A percentile compares a stretch with the other conserved stretches of the same genome.
Evolutionary conservation across 2,113 vertebrate species (phyloP).

Genomic region (Aplodontia rufa): DNA sequence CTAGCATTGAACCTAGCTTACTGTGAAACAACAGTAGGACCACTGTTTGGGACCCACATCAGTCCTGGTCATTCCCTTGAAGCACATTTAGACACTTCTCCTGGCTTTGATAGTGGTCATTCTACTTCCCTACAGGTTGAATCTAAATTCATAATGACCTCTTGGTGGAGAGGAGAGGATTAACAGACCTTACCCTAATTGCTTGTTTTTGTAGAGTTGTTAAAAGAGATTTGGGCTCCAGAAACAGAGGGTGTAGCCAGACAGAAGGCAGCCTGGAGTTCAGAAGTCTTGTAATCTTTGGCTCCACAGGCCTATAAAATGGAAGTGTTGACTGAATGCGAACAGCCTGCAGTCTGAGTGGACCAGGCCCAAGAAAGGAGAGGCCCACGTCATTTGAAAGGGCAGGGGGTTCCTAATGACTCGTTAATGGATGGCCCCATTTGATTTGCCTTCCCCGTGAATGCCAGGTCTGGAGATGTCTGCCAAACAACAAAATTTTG

Average conservation of each 20-base stretch:
- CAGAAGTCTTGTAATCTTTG: conserved; percentile 87
- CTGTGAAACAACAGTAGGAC: neutral
- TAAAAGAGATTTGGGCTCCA: conserved; percentile 84
- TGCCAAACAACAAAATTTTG: conserved; percentile 53
- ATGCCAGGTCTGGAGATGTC: conserved; percentile 73
- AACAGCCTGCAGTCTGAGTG: conserved; percentile 80
- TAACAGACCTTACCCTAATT: conserved; percentile 70
- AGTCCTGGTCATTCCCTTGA: neutral
- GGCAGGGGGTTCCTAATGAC: conserved; percentile 63
- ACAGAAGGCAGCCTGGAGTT: conserved; percentile 86
- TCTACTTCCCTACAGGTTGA: neutral
- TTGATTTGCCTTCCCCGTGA: conserved; percentile 40
- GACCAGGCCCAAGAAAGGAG: conserved; percentile 71
- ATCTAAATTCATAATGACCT: conserved; percentile 58
- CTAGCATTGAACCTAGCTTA: neutral
- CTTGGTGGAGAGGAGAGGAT: conserved; percentile 56
- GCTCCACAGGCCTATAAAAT: conserved; percentile 88
- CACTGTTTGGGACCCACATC: neutral
- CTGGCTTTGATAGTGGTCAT: neutral
- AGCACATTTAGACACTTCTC: neutral
- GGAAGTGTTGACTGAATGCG: conserved; percentile 87
- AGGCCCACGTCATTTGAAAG: conserved; percentile 81
- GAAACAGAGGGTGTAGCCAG: conserved; percentile 85
- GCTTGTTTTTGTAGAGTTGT: conserved; percentile 75
- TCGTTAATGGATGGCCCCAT: conserved; percentile 69